Conservation (phyloP, 2,888 invertebrate genomes). For the Agrochola lychnidis region DNA sequence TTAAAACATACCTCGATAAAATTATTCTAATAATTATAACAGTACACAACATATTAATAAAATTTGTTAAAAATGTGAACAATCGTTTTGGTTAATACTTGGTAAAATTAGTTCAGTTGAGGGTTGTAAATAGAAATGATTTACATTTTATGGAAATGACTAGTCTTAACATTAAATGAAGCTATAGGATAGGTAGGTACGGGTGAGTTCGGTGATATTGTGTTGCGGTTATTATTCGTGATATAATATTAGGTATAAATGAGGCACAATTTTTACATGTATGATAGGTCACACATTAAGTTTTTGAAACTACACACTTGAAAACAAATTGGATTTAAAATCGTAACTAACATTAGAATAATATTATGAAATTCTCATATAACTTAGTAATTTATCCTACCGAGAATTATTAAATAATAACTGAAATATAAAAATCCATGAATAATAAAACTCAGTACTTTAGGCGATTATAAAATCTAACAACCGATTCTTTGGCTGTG, state of each 20-base stretch:
- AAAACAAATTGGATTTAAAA: conserved; percentile 68
- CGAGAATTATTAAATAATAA: conserved; percentile 55
- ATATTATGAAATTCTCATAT: conserved; percentile 59
- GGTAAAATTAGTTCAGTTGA: conserved; percentile 76
- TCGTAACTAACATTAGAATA: conserved; percentile 67
- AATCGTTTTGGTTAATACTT: conserved; percentile 88
- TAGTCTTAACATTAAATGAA: conserved; percentile 69
- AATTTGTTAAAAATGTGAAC: conserved; percentile 88
- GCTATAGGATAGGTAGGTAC: conserved; percentile 60
- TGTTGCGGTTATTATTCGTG: conserved; percentile 26
- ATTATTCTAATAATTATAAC: conserved; percentile 78
- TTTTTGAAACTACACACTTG: conserved; percentile 67
- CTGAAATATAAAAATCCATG: conserved; percentile 62
- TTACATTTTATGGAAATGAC: conserved; percentile 73
- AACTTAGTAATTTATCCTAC: conserved; percentile 53
- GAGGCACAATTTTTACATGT: conserved; percentile 73
- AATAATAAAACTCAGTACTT: conserved; percentile 63
- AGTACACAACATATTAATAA: conserved; percentile 88
- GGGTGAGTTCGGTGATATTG: conserved; percentile 41
- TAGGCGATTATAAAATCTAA: conserved; percentile 68
- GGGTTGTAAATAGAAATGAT: conserved; percentile 71
- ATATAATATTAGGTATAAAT: conserved; percentile 51
- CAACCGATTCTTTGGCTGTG: conserved; percentile 79
- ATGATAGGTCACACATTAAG: conserved; percentile 63
- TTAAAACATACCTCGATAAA: conserved; percentile 83